phyloP scores from a whole-genome alignment of 2,797 vertebrate genomes.

The Adelosebastes latens region DNA sequence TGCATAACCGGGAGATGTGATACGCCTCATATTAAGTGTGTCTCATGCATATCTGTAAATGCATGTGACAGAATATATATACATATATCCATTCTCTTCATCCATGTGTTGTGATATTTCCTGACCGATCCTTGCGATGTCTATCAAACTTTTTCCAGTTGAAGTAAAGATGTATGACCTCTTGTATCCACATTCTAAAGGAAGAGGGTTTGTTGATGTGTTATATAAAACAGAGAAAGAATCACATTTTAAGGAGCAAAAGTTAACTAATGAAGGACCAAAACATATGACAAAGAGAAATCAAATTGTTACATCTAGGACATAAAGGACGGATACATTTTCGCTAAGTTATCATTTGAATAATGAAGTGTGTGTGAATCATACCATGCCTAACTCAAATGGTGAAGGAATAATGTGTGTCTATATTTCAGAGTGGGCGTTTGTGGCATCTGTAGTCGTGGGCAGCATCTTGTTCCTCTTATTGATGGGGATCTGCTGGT shows the following conservation, averaged over 20 bases:
- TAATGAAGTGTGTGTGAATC: not conserved
- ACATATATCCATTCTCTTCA: no score
- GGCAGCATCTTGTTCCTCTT: conserved; percentile 89
- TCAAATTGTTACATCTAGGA: not conserved
- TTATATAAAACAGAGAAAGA: not conserved
- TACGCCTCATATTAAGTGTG: not conserved
- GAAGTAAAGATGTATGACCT: not conserved
- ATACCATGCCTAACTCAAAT: not conserved
- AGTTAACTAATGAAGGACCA: not conserved
- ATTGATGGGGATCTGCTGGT: conserved; percentile 96
- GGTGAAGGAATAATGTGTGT: not conserved
- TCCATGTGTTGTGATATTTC: not conserved
- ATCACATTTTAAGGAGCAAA: not conserved
- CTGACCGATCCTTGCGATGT: not conserved
- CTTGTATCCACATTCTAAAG: not conserved
- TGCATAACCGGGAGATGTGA: not conserved
- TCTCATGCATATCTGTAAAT: not conserved
- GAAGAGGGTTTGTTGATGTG: not conserved
- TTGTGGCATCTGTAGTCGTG: conserved; percentile 91
- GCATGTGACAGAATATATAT: no score
- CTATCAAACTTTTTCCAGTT: not conserved
- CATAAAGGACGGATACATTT: not conserved
- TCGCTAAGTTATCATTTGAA: not conserved
- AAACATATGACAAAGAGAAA: not conserved
- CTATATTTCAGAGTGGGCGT: conserved; percentile 91